Percentiles rank a stretch among this genome's conserved stretches.
Conservation (phyloP, 2,797 vertebrate genomes). For the Gobio occitaniae region DNA sequence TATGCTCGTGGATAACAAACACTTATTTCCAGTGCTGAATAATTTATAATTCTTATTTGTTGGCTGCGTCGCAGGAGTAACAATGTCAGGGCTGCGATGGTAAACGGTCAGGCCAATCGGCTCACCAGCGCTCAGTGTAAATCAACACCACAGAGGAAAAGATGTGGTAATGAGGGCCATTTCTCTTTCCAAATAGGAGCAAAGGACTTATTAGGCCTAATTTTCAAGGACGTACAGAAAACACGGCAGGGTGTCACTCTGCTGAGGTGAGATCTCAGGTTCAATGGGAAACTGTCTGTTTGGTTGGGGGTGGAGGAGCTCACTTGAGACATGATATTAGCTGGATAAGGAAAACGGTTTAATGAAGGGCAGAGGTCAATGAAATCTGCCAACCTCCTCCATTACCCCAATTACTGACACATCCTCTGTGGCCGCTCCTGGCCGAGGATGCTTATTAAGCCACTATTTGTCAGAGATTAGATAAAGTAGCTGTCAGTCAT, state of each 20-base stretch:
- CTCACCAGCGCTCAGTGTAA: conserved; percentile 38
- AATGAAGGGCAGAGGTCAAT: conserved; percentile 65
- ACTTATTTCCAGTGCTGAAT: conserved; percentile 59
- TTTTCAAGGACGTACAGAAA: conserved; percentile 61
- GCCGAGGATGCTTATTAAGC: conserved; percentile 84
- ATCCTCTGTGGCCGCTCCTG: conserved; percentile 83
- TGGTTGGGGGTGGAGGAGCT: conserved; percentile 80
- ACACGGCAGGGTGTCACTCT: conserved; percentile 75
- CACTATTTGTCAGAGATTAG: conserved; percentile 68
- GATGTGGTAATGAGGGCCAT: conserved; percentile 57
- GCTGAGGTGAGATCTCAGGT: conserved; percentile 80
- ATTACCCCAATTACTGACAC: conserved; percentile 71
- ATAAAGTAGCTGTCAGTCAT: conserved; percentile 65
- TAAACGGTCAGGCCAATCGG: conserved; percentile 35
- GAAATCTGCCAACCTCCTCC: conserved; percentile 62
- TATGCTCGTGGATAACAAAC: conserved; percentile 59
- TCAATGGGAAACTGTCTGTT: conserved; percentile 80
- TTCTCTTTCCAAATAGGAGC: conserved; percentile 63
- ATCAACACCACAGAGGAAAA: conserved; percentile 37
- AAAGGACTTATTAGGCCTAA: conserved; percentile 67
- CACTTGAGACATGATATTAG: conserved; percentile 83
- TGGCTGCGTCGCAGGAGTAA: background rate
- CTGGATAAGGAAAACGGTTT: conserved; percentile 78
- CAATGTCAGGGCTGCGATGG: conserved; percentile 24
- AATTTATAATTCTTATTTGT: conserved; percentile 60